phyloP scores from a whole-genome alignment of 30 jellyfish, hydroid and myxozoan genomes.

The Hydra vulgaris region DNA sequence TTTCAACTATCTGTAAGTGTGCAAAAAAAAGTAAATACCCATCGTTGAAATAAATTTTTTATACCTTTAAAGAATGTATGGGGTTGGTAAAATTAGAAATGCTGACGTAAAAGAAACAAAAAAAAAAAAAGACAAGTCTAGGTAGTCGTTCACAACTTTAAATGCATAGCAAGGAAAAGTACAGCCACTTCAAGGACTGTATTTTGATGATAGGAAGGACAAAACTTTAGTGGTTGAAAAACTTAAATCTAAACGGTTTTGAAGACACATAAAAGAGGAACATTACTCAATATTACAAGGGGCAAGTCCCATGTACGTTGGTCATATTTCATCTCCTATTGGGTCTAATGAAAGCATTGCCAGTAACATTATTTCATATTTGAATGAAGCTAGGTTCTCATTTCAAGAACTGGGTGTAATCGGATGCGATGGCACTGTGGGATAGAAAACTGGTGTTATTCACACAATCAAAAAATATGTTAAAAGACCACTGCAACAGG shows the following conservation, averaged over 20 bases:
- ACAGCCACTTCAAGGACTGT: not conserved
- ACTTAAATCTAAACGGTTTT: not conserved
- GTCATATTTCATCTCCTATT: not conserved
- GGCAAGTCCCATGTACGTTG: not conserved
- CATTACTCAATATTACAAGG: not conserved
- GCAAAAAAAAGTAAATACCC: no score
- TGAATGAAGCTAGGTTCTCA: not conserved
- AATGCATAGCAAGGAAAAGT: not conserved
- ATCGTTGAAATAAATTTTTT: no score
- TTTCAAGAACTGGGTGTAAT: not conserved
- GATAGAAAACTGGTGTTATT: not conserved
- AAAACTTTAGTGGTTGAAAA: not conserved
- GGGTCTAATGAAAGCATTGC: not conserved
- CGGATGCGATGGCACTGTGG: not conserved
- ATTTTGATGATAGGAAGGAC: not conserved
- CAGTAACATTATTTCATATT: not conserved
- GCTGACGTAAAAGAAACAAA: no score
- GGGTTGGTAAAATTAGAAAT: no score
- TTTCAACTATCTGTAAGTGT: no score
- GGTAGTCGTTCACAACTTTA: not conserved
- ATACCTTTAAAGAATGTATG: no score
- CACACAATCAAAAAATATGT: not conserved
- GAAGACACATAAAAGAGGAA: not conserved
- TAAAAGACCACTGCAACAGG: not conserved
- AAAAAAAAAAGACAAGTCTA: no score